phyloP scores from a whole-genome alignment of 2,113 vertebrate genomes.

The Sebastes schlegelii region DNA sequence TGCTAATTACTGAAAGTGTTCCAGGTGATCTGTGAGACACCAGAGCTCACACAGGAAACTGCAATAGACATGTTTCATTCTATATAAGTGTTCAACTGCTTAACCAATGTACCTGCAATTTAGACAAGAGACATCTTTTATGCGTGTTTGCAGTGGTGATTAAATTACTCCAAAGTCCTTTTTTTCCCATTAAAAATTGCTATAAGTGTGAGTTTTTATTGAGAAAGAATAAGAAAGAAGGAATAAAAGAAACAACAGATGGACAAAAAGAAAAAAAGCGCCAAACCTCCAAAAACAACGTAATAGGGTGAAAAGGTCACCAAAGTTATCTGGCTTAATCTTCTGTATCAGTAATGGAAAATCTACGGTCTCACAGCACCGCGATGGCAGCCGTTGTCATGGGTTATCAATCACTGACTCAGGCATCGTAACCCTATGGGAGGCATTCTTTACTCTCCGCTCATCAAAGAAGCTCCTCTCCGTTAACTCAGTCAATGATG shows the following conservation, averaged over 20 bases:
- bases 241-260: not conserved
- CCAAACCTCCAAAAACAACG: constrained; percentile 8
- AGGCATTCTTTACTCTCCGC: constrained; percentile 69
- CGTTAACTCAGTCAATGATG: constrained; percentile 80
- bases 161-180: not conserved
- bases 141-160: not conserved
- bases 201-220: not conserved
- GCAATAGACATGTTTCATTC: not conserved
- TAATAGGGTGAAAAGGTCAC: constrained; percentile 62
- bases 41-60: not conserved
- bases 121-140: not conserved
- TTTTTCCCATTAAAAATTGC: not conserved
- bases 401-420: constrained; percentile 75
- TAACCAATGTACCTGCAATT: not conserved
- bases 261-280: not conserved
- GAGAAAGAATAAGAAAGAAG: not conserved
- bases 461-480: constrained; percentile 72
- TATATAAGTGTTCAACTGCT: not conserved
- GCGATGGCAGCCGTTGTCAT: constrained; percentile 49
- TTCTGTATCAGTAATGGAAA: constrained; percentile 76
- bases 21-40: not conserved
- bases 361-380: constrained; percentile 40
- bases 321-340: constrained; percentile 70
- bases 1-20: constrained; percentile 25
- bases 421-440: constrained; percentile 63